Base-by-base conservation (phyloP, 1,140 invertebrate species). In the Pseudachorutes palmiensis region DNA sequence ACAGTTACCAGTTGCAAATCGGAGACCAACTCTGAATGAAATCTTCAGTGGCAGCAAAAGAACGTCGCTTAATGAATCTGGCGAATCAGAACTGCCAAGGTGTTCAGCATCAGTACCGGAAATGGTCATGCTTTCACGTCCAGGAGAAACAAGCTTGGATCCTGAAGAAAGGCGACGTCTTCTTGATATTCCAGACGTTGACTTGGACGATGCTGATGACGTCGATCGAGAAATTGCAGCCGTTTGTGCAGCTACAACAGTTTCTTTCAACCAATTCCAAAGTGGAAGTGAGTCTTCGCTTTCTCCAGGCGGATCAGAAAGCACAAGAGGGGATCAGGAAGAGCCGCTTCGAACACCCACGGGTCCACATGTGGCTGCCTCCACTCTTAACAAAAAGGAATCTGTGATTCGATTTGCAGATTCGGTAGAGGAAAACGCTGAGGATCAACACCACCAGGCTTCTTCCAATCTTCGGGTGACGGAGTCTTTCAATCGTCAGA, bases 31-130 rank as follows among this genome's bases (percentile, higher is more conserved):
- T 22, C 59, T 58, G 58, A 62, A 3, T 48, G 65, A 62, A 30
- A 26, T 57, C 2, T 62, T 62, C 30, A 63, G 24, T 32, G 45
- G 26, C 22, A 45, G 19, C 19, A 41, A 48, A 26, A 3, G 36
- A 49, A 16, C 33, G 28, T 63, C 41, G 62, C 3, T 19, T 14
- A 22, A 16, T 3, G 24, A 41, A 16, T 63, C 62, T 2, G 31
- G 3, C 14, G 36, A 36, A 63, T 57, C 55, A n/a, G 67, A 69
- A 69, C 59, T 69, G 1, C 59, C 64, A 32, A 16, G 68, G 5
- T 69, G 64, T 45, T 66, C 64, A 26, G 26, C 64, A 2, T 69
- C 68, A 12, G 68, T 66, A 26, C 68, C 68, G 2, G 68, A 66
- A 62, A 69, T 69, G 64, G 62, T 68, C 9, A 36, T 32, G 32